Base-by-base conservation (phyloP, 2,797 vertebrate species). In the Silurus lanzhouensis region DNA sequence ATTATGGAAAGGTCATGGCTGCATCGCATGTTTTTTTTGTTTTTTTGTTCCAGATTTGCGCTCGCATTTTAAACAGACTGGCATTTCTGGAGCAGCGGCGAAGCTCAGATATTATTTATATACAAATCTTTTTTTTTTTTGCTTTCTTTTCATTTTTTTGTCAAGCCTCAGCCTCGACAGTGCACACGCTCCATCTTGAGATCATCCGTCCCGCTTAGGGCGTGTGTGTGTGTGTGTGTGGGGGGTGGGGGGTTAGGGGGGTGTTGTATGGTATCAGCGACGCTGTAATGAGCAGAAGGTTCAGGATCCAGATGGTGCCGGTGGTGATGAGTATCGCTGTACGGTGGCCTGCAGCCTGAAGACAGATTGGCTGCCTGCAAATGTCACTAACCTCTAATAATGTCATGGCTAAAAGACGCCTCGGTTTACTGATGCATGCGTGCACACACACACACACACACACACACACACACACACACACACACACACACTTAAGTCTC, bases 351-450 rank as follows among this genome's bases (percentile, higher is more conserved):
- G 67, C 85, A 80, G 87, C 84, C 87, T 48, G 72, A 82, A 83
- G 87, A 89, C 64, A 71, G 83, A 88, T 81, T 89, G 88, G 87
- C 84, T 5, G 67, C 58, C 83, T 89, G 84, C 85, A 90, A 91
- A 91, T 91, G 88, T 90, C 90, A 88, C 77, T 87, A 86, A 90
- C 88, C 90, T 84, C 87, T 89, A 89, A 86, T 91, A 89, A 90
- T 90, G 90, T 91, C 90, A 91, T 77, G 58, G 67, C 75, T 84
- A 63, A 90, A 87, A 85, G 83, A 85, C 61, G n/a, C 78, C 44
- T 64, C 61, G 3, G 22, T 64, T 17, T 64, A 48, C 61, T 66
- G 77, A 80, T 19, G 38, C 44, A 4, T 22, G 27, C 27, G 13
- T 7, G 8, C 64, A 10, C 64, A 67, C 64, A 67, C 25, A 67